Evolutionary conservation across 2,888 invertebrate genomes (phyloP), one percentile per base, ranked within the genome.

Genomic region (Polydrusus pterygomalis): DNA sequence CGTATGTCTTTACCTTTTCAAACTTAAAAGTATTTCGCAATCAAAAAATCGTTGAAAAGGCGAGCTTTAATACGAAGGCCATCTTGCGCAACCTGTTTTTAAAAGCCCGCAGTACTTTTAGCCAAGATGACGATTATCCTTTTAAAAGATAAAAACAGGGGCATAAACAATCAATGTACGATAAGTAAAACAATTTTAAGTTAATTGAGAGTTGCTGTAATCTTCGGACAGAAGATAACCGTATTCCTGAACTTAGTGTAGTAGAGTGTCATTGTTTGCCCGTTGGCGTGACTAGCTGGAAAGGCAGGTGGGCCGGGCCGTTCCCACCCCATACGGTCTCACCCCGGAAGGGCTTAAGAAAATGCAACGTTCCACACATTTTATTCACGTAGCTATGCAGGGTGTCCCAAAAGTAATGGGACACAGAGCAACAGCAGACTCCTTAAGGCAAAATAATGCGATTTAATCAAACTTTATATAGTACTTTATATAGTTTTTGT

Each of bases 81-180:
- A 54, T 13, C 25, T 54, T 54, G 54, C 9, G 25, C 30, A 56
- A 56, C 56, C 56, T n/a, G 56, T 30, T 56, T 56, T 30, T 7
- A 56, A 56, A 56, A 30, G 18, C 25, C 30, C 56, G 56, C 30
- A 56, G 30, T 56, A 56, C 30, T 56, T 30, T 56, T 30, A 56
- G 30, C 56, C 9, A 30, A 20, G n/a, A 30, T 30, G 30, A 30
- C 1, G 5, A 25, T n/a, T n/a, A 25, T 25, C 25, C 30, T 56
- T 25, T 56, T 56, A 56, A 6, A 5, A 56, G 56, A 56, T 56
- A 56, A 56, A 1, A 56, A 7, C 18, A 18, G 25, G n/a, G 15
- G 56, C 30, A 56, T 56, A 56, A 56, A 30, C 56, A 51, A 56
- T 30, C 30, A 30, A 56, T n/a, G n/a, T 56, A 30, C n/a, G 56